phyloP scores from a whole-genome alignment of 30 jellyfish, hydroid and myxozoan species.

The Chironex yamaguchii region DNA sequence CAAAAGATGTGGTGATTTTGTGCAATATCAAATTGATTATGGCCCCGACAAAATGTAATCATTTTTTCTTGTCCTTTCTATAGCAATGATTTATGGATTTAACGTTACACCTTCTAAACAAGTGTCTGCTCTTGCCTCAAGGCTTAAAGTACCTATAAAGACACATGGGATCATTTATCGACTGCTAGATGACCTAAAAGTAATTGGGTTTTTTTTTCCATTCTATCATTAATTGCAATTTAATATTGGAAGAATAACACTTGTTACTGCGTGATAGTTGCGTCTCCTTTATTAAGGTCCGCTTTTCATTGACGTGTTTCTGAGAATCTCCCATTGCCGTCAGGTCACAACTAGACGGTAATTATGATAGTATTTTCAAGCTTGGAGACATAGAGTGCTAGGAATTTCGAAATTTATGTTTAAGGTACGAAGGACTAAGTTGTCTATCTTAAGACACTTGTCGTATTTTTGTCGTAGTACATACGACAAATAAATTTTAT shows the following conservation, averaged over 20 bases:
- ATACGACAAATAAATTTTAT: too few species aligned
- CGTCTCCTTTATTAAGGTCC: too few species aligned
- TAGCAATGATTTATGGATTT: slow-evolving; percentile 82
- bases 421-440: too few species aligned
- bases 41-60: not conserved
- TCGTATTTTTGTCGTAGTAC: too few species aligned
- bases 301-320: too few species aligned
- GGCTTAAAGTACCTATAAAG: slow-evolving; percentile 61
- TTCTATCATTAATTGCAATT: not conserved
- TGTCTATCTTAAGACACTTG: too few species aligned
- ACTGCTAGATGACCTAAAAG: slow-evolving; percentile 86
- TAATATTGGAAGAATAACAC: not conserved
- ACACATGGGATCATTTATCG: slow-evolving; percentile 70
- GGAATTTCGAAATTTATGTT: too few species aligned
- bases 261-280: not conserved
- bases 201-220: not conserved
- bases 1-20: too few species aligned
- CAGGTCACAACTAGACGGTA: too few species aligned
- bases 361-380: not conserved
- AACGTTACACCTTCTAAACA: slow-evolving; percentile 68
- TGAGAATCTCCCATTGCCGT: too few species aligned
- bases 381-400: too few species aligned
- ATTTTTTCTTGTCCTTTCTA: not conserved
- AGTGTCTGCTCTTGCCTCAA: slow-evolving; percentile 61
- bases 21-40: too few species aligned